Evolutionary conservation across 2,797 vertebrate species (phyloP), one percentile per base, ranked within the genome.

Genomic region (Gallinago nigripennis): DNA sequence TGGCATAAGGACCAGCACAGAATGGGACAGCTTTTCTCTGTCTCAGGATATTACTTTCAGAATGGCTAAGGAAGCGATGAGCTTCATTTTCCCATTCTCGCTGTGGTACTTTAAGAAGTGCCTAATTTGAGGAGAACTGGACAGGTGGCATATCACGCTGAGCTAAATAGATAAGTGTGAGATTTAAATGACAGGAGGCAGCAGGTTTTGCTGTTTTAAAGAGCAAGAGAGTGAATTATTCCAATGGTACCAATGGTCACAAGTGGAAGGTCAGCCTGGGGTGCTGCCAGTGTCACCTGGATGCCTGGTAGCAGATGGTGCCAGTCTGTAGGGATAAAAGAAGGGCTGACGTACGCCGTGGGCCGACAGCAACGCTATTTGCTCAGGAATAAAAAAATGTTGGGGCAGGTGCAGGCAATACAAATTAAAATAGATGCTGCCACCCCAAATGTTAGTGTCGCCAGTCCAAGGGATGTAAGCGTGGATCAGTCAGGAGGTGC

Each of bases 141-240:
- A 78, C 83, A 96, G 91, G 82, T 56, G 73, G 90, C 46, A 51
- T 48, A 35, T 58, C 90, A 88, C 0, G 15, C 87, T 90, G 90
- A 82, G 82, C 83, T 90, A 83, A 81, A 89, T 7, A 86, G 79
- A 1, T 48, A 76, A 92, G 82, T 78, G 63, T 87, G 91, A 95
- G 86, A 94, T 94, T 92, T 88, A 83, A 88, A 37, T 48, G 78
- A 85, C 92, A 90, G 82, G 83, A 93, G 53, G 68, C 86, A 95
- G 95, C 68, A 80, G 83, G 86, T 90, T 94, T 69, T 64, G 48
- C 57, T 64, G n/a, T 14, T 89, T 19, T 56, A 23, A 88, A 61
- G 80, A 65, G n/a, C 0, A 0, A 39, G 45, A 30, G 48, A 68
- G 53, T 0, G n/a, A 54, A 33, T 85, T 87, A 80, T 82, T 85